Evolutionary conservation across 2,113 vertebrate species (phyloP).

Genomic region (Motacilla alba): DNA sequence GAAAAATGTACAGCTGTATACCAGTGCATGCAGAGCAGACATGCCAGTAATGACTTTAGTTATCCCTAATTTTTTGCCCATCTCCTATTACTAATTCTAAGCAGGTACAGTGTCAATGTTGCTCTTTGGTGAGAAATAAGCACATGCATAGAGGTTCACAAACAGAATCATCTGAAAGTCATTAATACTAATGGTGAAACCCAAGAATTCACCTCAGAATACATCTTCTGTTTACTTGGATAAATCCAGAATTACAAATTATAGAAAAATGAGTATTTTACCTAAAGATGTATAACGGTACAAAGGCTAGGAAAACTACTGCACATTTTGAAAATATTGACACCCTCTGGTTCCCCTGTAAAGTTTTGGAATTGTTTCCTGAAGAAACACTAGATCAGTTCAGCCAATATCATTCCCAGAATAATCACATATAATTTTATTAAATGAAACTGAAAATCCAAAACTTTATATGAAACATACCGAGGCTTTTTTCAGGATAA

Average conservation of each 20-base stretch:
- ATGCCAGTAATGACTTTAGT: slow-evolving; percentile 51
- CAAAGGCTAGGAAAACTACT: background rate
- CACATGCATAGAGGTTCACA: slow-evolving; percentile 20
- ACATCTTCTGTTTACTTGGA: background rate
- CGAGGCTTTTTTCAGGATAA: slow-evolving; percentile 1
- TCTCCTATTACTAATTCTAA: slow-evolving; percentile 58
- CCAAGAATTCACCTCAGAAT: slow-evolving; percentile 8
- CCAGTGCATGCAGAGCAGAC: slow-evolving; percentile 17
- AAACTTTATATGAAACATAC: background rate
- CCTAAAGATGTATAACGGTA: slow-evolving; percentile 8
- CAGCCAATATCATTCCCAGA: background rate
- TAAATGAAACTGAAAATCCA: slow-evolving; percentile 20
- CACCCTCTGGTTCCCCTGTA: background rate
- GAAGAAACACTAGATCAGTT: background rate
- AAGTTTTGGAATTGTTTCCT: slow-evolving; percentile 10
- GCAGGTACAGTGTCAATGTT: slow-evolving; percentile 56
- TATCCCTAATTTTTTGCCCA: background rate
- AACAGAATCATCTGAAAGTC: slow-evolving; percentile 22
- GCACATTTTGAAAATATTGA: slow-evolving; percentile 6
- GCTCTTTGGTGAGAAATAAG: slow-evolving; percentile 28
- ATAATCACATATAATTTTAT: slow-evolving; percentile 7
- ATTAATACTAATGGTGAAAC: slow-evolving; percentile 21
- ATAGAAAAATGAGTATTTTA: slow-evolving; percentile 38
- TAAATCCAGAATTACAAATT: slow-evolving; percentile 44
- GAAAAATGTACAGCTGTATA: slow-evolving; percentile 42